Percentiles rank a stretch among this genome's conserved stretches.
phyloP scores from a whole-genome alignment of 2,888 invertebrate genomes.

The Melinopterus prodromus region DNA sequence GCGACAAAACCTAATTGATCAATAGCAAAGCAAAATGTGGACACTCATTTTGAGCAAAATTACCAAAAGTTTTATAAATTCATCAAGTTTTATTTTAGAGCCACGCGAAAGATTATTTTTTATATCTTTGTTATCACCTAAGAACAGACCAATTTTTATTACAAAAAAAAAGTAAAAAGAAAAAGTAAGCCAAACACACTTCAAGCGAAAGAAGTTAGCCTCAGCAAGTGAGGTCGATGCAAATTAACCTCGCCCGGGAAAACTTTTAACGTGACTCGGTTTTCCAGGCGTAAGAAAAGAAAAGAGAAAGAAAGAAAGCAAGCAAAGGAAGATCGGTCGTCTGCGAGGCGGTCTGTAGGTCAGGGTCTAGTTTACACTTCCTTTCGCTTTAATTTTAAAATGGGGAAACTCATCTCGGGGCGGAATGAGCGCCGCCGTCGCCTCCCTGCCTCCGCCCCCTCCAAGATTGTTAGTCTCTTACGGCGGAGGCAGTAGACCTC shows the following conservation, averaged over 20 bases:
- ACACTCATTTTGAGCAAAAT: too few relatives aligned
- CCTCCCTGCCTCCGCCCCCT: background rate
- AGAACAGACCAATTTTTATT: too few relatives aligned
- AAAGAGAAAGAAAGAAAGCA: constrained; percentile 21
- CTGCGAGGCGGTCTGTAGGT: constrained; percentile 49
- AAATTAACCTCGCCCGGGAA: constrained; percentile 18
- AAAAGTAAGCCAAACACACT: background rate
- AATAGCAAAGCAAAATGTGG: too few relatives aligned
- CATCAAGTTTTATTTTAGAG: too few relatives aligned
- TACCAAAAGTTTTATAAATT: too few relatives aligned
- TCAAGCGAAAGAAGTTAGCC: background rate
- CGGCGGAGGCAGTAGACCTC: background rate
- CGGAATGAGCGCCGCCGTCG: constrained; percentile 12
- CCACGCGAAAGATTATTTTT: too few relatives aligned
- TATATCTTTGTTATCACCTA: too few relatives aligned
- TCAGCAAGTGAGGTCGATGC: background rate
- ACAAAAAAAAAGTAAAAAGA: too few relatives aligned
- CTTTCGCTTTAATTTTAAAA: constrained; percentile 59
- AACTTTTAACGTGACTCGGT: constrained; percentile 37
- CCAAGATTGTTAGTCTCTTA: background rate
- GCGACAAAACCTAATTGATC: too few relatives aligned
- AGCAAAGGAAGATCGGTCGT: constrained; percentile 16
- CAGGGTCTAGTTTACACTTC: constrained; percentile 60
- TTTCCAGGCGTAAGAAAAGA: constrained; percentile 15
- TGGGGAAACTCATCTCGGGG: constrained; percentile 57